Conservation (phyloP, 2,113 vertebrate species). For the Phocoena sinus region DNA sequence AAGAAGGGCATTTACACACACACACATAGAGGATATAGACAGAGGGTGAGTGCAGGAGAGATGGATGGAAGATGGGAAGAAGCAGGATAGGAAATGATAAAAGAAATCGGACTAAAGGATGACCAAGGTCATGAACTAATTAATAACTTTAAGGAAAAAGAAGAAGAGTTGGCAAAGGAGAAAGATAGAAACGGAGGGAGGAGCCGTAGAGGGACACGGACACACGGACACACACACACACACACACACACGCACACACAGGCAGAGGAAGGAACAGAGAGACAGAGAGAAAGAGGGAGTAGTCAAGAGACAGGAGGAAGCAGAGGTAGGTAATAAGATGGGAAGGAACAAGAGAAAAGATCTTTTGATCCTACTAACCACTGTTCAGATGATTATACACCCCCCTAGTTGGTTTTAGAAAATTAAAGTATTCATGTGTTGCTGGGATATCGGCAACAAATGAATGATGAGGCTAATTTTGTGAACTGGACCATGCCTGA, state of each 20-base stretch:
- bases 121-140: not conserved
- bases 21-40: not conserved
- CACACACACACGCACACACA: not conserved
- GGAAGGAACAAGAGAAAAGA: not conserved
- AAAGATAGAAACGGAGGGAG: not conserved
- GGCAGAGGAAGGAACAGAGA: not conserved
- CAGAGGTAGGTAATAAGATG: not conserved
- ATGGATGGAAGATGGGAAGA: not conserved
- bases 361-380: not conserved
- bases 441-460: not conserved
- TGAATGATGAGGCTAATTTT: not conserved
- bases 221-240: not conserved
- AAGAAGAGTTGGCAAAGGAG: not conserved
- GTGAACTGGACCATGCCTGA: not conserved
- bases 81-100: not conserved
- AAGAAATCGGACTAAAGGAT: not conserved
- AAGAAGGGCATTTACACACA: not conserved
- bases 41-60: not conserved
- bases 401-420: not conserved
- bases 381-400: not conserved
- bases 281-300: not conserved
- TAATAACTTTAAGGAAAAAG: not conserved
- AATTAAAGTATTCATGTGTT: not conserved
- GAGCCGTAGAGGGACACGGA: fast-evolving
- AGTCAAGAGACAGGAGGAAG: not conserved